Evolutionary conservation across 2,797 vertebrate species (phyloP).

Genomic region (Brachyrhaphis roseni): DNA sequence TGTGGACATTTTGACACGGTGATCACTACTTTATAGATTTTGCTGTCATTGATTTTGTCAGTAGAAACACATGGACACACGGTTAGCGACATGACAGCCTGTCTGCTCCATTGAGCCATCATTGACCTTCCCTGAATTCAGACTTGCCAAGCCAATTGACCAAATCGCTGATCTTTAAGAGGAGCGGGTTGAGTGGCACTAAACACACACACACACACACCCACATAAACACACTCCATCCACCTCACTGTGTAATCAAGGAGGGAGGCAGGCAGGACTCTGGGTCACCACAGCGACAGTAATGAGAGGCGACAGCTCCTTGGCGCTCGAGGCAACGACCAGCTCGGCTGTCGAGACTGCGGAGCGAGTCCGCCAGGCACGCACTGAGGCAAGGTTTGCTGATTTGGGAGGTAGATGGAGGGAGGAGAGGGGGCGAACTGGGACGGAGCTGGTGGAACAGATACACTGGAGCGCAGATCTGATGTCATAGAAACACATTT

Average conservation of each 20-base stretch:
- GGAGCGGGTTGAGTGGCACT: constrained; percentile 44
- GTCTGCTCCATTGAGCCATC: constrained; percentile 80
- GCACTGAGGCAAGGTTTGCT: constrained; percentile 82
- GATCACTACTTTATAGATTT: constrained; percentile 49
- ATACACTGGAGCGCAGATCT: constrained; percentile 29
- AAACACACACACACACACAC: constrained; percentile 39
- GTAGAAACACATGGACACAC: constrained; percentile 27
- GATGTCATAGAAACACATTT: constrained; percentile 36
- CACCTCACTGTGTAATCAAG: constrained; percentile 83
- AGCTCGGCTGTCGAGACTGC: constrained; percentile 83
- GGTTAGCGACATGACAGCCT: constrained; percentile 62
- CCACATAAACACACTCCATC: constrained; percentile 41
- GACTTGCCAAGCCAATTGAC: constrained; percentile 83
- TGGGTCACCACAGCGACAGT: constrained; percentile 79
- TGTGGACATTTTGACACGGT: constrained; percentile 26
- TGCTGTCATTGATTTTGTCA: constrained; percentile 53
- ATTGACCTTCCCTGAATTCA: constrained; percentile 79
- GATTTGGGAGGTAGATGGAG: constrained; percentile 62
- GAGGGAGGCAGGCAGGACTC: constrained; percentile 78
- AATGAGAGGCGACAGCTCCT: constrained; percentile 85
- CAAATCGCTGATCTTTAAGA: constrained; percentile 88
- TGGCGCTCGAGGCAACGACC: constrained; percentile 84
- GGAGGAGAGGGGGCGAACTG: constrained; percentile 10
- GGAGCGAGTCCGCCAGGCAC: constrained; percentile 85
- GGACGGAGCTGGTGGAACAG: constrained; percentile 68